Percentiles rank a stretch among this genome's conserved stretches.
Conservation (phyloP, 2,888 invertebrate genomes). For the Limnephilus auricula region DNA sequence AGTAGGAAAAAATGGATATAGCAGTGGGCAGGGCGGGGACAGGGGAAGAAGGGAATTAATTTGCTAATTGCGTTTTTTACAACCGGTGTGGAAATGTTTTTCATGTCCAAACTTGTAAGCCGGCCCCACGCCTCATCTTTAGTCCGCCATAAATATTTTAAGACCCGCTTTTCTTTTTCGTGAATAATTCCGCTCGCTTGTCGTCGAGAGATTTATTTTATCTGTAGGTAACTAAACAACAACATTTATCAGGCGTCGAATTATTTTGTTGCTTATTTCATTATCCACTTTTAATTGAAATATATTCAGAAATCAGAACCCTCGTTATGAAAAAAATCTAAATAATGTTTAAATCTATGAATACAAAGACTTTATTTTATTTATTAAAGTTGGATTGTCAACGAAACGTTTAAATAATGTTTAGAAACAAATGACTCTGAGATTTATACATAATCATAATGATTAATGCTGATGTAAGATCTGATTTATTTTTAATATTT, state of each 20-base stretch:
- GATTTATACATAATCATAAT: no score
- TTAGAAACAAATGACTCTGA: not conserved
- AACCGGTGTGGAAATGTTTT: conserved; percentile 60
- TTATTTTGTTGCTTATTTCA: not conserved
- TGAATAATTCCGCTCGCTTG: conserved; percentile 2
- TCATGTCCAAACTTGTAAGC: conserved; percentile 64
- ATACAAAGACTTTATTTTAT: not conserved
- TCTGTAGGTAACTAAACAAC: not conserved
- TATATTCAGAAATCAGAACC: not conserved
- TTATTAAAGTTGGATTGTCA: not conserved
- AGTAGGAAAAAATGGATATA: conserved; percentile 50
- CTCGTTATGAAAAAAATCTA: not conserved
- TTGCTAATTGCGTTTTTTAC: conserved; percentile 66
- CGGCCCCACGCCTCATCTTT: conserved; percentile 61
- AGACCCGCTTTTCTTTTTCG: conserved; percentile 43
- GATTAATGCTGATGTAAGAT: no score
- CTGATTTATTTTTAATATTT: no score
- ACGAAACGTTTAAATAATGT: not conserved
- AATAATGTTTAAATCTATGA: not conserved
- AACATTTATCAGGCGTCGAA: not conserved
- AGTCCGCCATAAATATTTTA: conserved; percentile 60
- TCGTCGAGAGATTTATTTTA: not conserved
- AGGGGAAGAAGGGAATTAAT: conserved; percentile 63
- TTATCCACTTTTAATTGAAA: not conserved
- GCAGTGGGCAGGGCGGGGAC: conserved; percentile 47